Conservation (phyloP, 2,113 vertebrate species). For the Burhinus oedicnemus region DNA sequence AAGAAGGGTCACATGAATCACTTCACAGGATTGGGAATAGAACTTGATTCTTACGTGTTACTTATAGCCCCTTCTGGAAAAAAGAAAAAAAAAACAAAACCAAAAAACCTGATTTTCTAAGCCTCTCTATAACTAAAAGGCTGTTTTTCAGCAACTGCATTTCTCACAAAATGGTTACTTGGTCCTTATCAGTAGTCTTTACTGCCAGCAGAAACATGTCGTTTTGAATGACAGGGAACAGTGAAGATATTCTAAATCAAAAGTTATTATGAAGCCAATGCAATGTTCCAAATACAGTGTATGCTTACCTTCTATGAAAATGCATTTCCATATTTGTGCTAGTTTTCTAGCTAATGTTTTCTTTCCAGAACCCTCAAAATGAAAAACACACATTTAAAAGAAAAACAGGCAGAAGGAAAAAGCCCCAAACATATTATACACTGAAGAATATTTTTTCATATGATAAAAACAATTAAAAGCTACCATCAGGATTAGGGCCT, state of each 20-base stretch:
- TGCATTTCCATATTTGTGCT: conserved; percentile 84
- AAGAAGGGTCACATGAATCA: neutral
- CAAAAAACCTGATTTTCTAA: neutral
- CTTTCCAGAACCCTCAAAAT: conserved; percentile 89
- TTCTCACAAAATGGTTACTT: neutral
- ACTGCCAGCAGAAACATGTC: too few relatives aligned
- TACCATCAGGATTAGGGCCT: neutral
- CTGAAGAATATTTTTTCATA: neutral
- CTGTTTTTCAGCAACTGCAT: neutral
- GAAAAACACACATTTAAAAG: conserved; percentile 30
- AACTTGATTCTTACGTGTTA: neutral
- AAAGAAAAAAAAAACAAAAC: neutral
- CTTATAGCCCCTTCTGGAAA: rapidly evolving
- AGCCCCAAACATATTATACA: neutral
- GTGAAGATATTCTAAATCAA: neutral
- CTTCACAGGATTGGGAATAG: neutral
- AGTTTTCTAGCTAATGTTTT: conserved; percentile 86
- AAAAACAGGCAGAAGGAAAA: neutral
- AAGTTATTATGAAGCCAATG: neutral
- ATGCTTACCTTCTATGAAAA: conserved; percentile 88
- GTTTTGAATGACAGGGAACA: too few relatives aligned
- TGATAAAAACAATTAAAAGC: neutral
- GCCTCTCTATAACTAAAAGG: neutral
- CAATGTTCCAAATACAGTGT: neutral
- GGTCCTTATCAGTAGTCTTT: neutral